These are phyloP conservation scores for Lepisosteus osseus DNA, from an alignment of 2,113 vertebrate genomes.

Conservation along the genomic window DNA sequence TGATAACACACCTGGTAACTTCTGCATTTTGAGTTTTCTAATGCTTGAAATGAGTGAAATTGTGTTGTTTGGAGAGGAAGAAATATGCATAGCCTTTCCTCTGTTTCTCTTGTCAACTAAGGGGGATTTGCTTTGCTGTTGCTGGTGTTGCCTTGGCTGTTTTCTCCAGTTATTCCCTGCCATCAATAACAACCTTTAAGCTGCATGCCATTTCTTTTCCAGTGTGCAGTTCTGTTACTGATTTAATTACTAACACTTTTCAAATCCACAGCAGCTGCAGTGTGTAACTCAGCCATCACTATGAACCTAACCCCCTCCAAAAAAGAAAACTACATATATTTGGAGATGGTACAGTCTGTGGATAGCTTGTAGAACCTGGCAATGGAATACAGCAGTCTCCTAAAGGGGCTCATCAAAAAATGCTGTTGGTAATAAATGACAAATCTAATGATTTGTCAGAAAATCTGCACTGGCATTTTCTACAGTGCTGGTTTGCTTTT, in stretches of 20 bases:
- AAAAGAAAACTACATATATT: not conserved
- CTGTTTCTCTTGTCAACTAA: not conserved
- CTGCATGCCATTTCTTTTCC: not conserved
- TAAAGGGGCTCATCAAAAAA: too few species aligned
- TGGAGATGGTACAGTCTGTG: too few species aligned
- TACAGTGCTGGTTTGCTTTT: too few species aligned
- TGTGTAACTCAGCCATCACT: slow-evolving; percentile 47
- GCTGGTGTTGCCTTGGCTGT: not conserved
- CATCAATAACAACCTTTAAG: not conserved
- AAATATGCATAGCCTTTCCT: not conserved
- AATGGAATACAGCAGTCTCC: too few species aligned
- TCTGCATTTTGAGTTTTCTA: too few species aligned
- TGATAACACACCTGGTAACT: too few species aligned
- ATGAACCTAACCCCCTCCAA: too few species aligned
- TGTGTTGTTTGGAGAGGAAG: not conserved
- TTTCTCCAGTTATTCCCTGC: not conserved
- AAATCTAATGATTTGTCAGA: too few species aligned
- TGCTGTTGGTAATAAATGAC: too few species aligned
- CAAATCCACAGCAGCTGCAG: slow-evolving; percentile 12
- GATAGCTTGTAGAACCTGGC: too few species aligned
- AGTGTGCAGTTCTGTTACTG: slow-evolving; percentile 31
- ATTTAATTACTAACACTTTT: slow-evolving; percentile 32
- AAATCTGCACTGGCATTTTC: too few species aligned
- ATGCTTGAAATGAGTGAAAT: too few species aligned
- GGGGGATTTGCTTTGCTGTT: slow-evolving; percentile 6